These are phyloP conservation scores for Heterodera filipjevi DNA, from an alignment of 2,888 invertebrate genomes.

Conservation along the genomic window DNA sequence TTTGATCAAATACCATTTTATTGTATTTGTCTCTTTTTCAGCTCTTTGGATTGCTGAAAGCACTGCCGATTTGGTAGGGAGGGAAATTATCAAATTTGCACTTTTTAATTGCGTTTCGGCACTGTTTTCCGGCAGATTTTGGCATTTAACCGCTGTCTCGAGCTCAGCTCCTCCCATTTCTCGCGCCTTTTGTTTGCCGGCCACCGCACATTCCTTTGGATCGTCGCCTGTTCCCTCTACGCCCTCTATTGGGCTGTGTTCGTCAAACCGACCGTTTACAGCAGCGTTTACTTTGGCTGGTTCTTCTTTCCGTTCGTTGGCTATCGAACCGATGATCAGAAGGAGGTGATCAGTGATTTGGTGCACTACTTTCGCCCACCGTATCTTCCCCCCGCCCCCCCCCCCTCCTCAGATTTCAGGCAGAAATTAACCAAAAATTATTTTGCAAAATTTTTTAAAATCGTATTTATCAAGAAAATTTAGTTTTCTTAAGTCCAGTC, in stretches of 20 bases:
- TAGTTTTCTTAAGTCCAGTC: not conserved
- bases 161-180: conserved; percentile 22
- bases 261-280: conserved; percentile 22
- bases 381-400: too few species aligned
- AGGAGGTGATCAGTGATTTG: not conserved
- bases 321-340: conserved; percentile 15
- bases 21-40: not conserved
- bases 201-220: conserved; percentile 11
- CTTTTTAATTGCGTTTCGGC: too few species aligned
- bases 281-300: conserved; percentile 25
- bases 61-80: conserved; percentile 22
- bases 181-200: conserved; percentile 25
- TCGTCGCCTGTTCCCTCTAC: conserved; percentile 30
- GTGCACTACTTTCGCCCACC: too few species aligned
- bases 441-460: too few species aligned
- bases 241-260: conserved; percentile 29
- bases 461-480: too few species aligned
- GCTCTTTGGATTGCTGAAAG: conserved; percentile 26
- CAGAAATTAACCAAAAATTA: too few species aligned
- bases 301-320: conserved; percentile 32
- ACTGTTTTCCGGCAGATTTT: conserved; percentile 6
- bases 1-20: not conserved
- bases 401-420: too few species aligned
- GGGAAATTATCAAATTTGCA: too few species aligned
- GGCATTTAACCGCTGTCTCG: conserved; percentile 37